A percentile compares a stretch with the other conserved stretches of the same genome.
Conservation (phyloP, 2,888 invertebrate genomes). For the Anthrax anthrax region DNA sequence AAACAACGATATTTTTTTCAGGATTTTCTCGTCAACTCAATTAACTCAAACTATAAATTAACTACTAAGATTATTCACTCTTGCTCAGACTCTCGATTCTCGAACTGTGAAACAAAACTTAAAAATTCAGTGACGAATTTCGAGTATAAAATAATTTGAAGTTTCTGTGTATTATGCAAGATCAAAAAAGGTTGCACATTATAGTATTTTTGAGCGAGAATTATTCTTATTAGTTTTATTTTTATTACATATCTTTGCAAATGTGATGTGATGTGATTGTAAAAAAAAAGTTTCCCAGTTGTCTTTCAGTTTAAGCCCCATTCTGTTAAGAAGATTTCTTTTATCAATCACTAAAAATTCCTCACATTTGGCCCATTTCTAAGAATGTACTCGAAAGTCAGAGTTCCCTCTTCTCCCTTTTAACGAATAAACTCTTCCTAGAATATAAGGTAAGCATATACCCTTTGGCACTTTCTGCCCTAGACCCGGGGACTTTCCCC, state of each 20-base stretch:
- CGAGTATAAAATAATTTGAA: too few species aligned
- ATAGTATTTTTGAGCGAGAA: too few species aligned
- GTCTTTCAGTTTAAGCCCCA: conserved; percentile 29
- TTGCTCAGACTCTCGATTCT: too few species aligned
- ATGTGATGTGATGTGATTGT: background rate
- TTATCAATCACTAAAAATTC: background rate
- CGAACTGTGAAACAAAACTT: too few species aligned
- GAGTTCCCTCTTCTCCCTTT: background rate
- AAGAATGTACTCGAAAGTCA: conserved; percentile 3
- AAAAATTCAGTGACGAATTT: too few species aligned
- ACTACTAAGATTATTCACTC: too few species aligned
- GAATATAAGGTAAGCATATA: conserved; percentile 28
- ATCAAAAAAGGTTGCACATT: too few species aligned
- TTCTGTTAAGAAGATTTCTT: conserved; percentile 16
- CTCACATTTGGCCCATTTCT: conserved; percentile 30
- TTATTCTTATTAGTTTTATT: too few species aligned
- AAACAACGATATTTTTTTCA: background rate
- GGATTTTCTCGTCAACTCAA: background rate
- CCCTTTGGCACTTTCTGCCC: conserved; percentile 35
- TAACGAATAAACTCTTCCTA: conserved; percentile 22
- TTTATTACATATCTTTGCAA: background rate
- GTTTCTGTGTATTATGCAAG: too few species aligned
- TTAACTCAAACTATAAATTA: too few species aligned
- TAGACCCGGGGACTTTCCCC: conserved; percentile 36
- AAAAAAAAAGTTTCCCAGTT: conserved; percentile 10